Evolutionary conservation across 1,140 invertebrate genomes (phyloP).

Genomic region (Heterodera schachtii): DNA sequence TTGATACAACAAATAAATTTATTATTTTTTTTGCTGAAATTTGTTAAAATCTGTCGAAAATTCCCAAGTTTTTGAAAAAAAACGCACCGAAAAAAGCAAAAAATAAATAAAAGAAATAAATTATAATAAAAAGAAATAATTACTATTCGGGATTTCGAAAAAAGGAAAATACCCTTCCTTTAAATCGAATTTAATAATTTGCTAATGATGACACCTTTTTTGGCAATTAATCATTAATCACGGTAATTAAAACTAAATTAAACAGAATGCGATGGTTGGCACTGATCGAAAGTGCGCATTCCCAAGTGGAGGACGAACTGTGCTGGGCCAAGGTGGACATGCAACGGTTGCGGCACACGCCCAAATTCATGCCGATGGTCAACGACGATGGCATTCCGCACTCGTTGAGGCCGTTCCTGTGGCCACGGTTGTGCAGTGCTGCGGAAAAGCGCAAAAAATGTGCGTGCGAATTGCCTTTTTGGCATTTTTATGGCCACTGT

Average conservation of each 20-base stretch:
- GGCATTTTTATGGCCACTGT: too few relatives aligned
- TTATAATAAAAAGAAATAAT: too few relatives aligned
- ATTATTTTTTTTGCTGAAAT: too few relatives aligned
- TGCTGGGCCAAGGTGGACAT: constrained; percentile 85
- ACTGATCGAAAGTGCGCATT: constrained; percentile 91
- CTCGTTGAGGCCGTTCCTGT: constrained; percentile 89
- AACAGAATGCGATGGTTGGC: constrained; percentile 83
- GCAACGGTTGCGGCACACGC: constrained; percentile 79
- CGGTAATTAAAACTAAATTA: too few relatives aligned
- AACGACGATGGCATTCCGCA: constrained; percentile 81
- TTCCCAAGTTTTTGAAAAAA: too few relatives aligned
- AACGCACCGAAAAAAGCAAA: too few relatives aligned
- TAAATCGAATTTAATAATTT: too few relatives aligned
- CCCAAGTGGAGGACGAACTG: constrained; percentile 82
- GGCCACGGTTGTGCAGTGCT: constrained; percentile 87
- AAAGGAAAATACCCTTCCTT: too few relatives aligned
- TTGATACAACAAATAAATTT: too few relatives aligned
- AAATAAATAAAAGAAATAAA: too few relatives aligned
- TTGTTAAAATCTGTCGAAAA: too few relatives aligned
- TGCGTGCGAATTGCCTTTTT: not conserved
- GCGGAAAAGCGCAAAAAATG: constrained; percentile 29
- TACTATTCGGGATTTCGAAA: too few relatives aligned
- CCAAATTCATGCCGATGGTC: constrained; percentile 82
- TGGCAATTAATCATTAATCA: not conserved
- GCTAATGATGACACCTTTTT: not conserved